Percentiles rank a stretch among this genome's conserved stretches.
These are phyloP conservation scores for Maconellicoccus hirsutus DNA, from an alignment of 1,140 invertebrate genomes.

Conservation along the genomic window DNA sequence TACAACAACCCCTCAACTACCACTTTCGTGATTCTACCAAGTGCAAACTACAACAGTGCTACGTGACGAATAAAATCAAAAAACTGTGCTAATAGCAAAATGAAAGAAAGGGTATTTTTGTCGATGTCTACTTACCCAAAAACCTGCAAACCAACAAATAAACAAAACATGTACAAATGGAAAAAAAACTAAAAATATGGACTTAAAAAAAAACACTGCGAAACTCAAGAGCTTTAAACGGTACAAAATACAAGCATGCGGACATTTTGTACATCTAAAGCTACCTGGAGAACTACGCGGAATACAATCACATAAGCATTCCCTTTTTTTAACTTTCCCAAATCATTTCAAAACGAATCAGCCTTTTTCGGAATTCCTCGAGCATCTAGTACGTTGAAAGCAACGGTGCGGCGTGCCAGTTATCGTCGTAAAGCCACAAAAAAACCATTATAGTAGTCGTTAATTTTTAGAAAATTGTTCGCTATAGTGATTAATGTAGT, in stretches of 20 bases:
- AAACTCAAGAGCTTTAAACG: too few relatives aligned
- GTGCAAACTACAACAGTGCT: neutral
- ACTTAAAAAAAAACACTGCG: neutral
- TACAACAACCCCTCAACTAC: neutral
- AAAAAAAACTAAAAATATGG: neutral
- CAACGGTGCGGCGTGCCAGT: neutral
- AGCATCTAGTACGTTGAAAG: neutral
- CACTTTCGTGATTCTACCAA: neutral
- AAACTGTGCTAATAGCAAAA: slow-evolving; percentile 14
- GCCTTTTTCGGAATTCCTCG: neutral
- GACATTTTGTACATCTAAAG: neutral
- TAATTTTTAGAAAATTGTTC: neutral
- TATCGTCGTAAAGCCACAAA: neutral
- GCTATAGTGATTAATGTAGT: too few relatives aligned
- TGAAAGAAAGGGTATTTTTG: slow-evolving; percentile 17
- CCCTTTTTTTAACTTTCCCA: neutral
- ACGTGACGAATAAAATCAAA: neutral
- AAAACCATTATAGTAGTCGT: neutral
- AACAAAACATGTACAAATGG: slow-evolving; percentile 11
- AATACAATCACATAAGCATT: too few relatives aligned
- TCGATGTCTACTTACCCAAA: slow-evolving; percentile 21
- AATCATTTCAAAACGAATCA: slow-evolving; percentile 3
- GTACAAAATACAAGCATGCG: neutral
- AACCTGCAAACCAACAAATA: slow-evolving; percentile 18
- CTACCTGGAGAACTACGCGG: neutral